Conservation (phyloP, 2,888 invertebrate species). For the Baccha elongata region DNA sequence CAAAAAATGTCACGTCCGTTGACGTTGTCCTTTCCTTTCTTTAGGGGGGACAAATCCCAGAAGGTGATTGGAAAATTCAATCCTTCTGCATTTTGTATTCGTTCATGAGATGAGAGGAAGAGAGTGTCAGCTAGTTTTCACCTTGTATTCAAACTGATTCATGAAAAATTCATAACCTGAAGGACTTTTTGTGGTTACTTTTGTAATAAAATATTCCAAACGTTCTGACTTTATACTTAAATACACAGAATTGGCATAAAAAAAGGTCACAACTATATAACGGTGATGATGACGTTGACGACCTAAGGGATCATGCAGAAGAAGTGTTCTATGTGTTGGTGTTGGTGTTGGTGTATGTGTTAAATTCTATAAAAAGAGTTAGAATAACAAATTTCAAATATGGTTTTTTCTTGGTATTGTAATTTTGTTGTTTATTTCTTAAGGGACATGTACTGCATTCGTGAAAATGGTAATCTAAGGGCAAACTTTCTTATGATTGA, state of each 20-base stretch:
- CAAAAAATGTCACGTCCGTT: slow-evolving; percentile 56
- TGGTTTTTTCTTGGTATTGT: slow-evolving; percentile 14
- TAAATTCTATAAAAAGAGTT: slow-evolving; percentile 69
- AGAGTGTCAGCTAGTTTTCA: slow-evolving; percentile 56
- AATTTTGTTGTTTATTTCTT: not conserved
- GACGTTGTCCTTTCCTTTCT: not conserved
- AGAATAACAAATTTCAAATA: slow-evolving; percentile 64
- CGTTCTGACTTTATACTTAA: slow-evolving; percentile 2
- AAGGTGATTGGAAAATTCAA: slow-evolving; percentile 57
- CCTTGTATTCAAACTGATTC: slow-evolving; percentile 55
- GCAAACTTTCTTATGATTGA: not conserved
- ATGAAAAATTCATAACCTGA: slow-evolving; percentile 70
- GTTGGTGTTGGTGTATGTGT: not conserved
- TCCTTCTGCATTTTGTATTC: not conserved
- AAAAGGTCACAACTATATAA: slow-evolving; percentile 29
- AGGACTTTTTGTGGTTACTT: slow-evolving; percentile 68
- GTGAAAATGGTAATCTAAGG: not conserved
- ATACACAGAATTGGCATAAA: slow-evolving; percentile 12
- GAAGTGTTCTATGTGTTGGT: not conserved
- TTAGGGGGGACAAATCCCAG: slow-evolving; percentile 15
- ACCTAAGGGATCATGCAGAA: slow-evolving; percentile 14
- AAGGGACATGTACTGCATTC: not conserved
- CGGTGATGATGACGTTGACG: too few species aligned
- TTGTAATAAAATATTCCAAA: slow-evolving; percentile 69
- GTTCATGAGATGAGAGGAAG: not conserved